Percentiles rank a stretch among this genome's conserved stretches.
phyloP scores from a whole-genome alignment of 2,797 vertebrate species.

The Xiphorhynchus erythropygius region DNA sequence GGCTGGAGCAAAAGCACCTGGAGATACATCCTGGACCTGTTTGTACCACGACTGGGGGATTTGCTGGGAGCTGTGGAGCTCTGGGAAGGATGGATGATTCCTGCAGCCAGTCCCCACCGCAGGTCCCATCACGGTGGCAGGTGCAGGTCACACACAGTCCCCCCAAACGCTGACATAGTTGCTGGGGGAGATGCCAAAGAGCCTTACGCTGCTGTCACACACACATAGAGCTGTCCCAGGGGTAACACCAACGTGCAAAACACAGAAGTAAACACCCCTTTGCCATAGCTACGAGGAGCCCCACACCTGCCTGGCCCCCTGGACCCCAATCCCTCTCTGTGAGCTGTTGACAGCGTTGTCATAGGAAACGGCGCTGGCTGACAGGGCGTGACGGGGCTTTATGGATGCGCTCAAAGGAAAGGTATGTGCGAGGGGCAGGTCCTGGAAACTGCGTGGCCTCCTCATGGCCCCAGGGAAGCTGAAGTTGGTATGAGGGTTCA shows the following conservation, averaged over 20 bases:
- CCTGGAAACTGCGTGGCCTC: accelerated
- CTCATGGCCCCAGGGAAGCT: not conserved
- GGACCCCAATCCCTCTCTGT: not conserved
- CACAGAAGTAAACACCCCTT: slow-evolving; percentile 29
- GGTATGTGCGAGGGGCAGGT: slow-evolving; percentile 24
- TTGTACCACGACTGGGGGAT: not conserved
- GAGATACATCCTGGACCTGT: not conserved
- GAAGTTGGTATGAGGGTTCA: not conserved
- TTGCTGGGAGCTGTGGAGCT: not conserved
- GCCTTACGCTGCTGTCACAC: not conserved
- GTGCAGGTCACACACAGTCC: accelerated
- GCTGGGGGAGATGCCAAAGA: not conserved
- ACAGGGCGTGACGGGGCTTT: not conserved
- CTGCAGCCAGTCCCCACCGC: accelerated
- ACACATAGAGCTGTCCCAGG: not conserved
- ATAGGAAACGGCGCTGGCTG: not conserved
- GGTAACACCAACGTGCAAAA: not conserved
- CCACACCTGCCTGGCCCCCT: not conserved
- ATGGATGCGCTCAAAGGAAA: slow-evolving; percentile 46
- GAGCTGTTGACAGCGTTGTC: slow-evolving; percentile 32
- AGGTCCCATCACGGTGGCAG: accelerated
- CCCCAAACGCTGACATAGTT: not conserved
- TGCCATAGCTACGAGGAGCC: slow-evolving; percentile 25
- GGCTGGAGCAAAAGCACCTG: not conserved
- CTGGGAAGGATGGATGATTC: not conserved